These are phyloP conservation scores for Hyla sarda DNA, from an alignment of 2,113 vertebrate species.

Conservation along the genomic window DNA sequence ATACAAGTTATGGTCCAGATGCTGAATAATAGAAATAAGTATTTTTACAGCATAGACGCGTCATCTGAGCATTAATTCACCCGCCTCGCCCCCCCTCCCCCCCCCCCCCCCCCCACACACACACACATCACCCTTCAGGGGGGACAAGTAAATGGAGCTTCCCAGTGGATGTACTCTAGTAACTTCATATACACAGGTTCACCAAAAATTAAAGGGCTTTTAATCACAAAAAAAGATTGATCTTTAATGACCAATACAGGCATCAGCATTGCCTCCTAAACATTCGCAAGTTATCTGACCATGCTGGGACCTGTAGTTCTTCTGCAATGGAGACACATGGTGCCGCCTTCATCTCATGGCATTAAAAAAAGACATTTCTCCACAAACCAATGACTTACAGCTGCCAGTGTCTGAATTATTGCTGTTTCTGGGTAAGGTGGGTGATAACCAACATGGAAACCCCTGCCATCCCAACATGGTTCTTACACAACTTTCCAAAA, in stretches of 20 bases:
- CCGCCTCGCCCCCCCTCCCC: too few species aligned
- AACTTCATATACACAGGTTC: not conserved
- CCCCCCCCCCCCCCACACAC: too few species aligned
- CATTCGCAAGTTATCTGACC: not conserved
- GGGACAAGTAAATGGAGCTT: not conserved
- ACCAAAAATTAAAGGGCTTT: not conserved
- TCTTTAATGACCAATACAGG: not conserved
- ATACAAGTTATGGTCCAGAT: not conserved
- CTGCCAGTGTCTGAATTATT: not conserved
- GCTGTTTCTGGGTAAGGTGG: not conserved
- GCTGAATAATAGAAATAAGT: not conserved
- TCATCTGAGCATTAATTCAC: not conserved
- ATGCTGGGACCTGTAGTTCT: not conserved
- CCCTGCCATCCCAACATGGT: too few species aligned
- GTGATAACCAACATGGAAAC: not conserved
- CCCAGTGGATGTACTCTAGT: not conserved
- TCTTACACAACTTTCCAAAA: too few species aligned
- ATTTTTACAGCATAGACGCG: not conserved
- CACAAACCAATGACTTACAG: too few species aligned
- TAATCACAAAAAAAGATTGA: not conserved
- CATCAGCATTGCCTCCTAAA: not conserved
- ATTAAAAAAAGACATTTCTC: not conserved
- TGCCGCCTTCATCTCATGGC: too few species aligned
- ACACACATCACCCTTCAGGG: too few species aligned
- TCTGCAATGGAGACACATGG: not conserved